A percentile compares a stretch with the other conserved stretches of the same genome.
Evolutionary conservation across 2,113 vertebrate species (phyloP).

Genomic region (Corythaeola cristata): DNA sequence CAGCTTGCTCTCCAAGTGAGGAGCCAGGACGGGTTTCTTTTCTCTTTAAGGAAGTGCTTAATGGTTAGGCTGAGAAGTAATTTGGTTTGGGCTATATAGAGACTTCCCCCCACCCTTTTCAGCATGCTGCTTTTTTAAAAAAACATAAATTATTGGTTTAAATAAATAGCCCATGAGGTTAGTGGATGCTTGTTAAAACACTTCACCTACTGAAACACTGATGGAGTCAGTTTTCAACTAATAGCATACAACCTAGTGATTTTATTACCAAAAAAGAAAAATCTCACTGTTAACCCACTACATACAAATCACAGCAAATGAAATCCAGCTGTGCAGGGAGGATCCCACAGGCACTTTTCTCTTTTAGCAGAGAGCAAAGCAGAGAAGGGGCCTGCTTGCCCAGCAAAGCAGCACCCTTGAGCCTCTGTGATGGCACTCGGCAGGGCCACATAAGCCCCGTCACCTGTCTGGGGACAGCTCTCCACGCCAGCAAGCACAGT

Average conservation of each 20-base stretch:
- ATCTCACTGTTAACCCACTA: neutral
- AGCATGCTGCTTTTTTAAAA: neutral
- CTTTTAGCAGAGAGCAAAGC: neutral
- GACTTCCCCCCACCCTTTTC: neutral
- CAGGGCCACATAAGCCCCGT: neutral
- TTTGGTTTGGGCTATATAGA: neutral
- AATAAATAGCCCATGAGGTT: neutral
- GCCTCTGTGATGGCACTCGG: neutral
- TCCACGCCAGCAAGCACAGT: neutral
- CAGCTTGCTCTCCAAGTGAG: neutral
- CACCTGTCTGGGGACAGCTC: neutral
- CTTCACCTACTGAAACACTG: slow-evolving; percentile 7
- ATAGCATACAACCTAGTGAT: neutral
- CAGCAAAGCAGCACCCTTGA: neutral
- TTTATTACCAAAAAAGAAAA: slow-evolving; percentile 22
- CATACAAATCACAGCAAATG: neutral
- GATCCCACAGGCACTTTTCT: neutral
- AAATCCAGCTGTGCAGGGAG: neutral
- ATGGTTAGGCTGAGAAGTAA: neutral
- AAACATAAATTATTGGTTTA: neutral
- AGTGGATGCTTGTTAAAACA: slow-evolving; percentile 26
- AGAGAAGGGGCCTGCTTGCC: neutral
- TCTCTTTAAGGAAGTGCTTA: neutral
- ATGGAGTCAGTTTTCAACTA: slow-evolving; percentile 41
- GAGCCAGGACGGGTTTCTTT: neutral